These are phyloP conservation scores for Elgaria multicarinata DNA, from an alignment of 2,113 vertebrate genomes.

Conservation along the genomic window DNA sequence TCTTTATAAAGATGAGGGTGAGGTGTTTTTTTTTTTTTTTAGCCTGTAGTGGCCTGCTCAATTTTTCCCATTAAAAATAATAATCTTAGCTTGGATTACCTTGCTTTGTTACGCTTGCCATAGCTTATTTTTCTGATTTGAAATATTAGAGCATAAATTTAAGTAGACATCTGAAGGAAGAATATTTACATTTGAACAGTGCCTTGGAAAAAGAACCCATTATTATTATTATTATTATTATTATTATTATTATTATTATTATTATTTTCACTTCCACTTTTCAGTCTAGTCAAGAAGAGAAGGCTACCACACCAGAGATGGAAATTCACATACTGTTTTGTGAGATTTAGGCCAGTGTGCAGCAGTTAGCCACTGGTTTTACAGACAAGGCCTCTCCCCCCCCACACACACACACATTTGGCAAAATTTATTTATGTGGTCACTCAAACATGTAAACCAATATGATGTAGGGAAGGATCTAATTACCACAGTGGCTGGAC, in stretches of 20 bases:
- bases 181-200: not conserved
- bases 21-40: not conserved
- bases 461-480: conserved; percentile 44
- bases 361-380: conserved; percentile 26
- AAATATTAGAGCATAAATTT: not conserved
- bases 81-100: not conserved
- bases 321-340: not conserved
- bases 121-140: not conserved
- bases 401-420: no score
- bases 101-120: conserved; percentile 2
- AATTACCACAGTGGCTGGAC: conserved; percentile 52
- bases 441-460: conserved; percentile 56
- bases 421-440: conserved; percentile 50
- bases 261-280: not conserved
- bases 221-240: no score
- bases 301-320: not conserved
- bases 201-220: not conserved
- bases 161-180: not conserved
- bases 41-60: not conserved
- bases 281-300: not conserved
- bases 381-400: conserved; percentile 28
- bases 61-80: not conserved
- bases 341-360: not conserved
- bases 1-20: not conserved
- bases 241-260: no score